Percentiles rank a stretch among this genome's conserved stretches.
phyloP scores from a whole-genome alignment of 1,140 invertebrate species.

The Nephila pilipes region DNA sequence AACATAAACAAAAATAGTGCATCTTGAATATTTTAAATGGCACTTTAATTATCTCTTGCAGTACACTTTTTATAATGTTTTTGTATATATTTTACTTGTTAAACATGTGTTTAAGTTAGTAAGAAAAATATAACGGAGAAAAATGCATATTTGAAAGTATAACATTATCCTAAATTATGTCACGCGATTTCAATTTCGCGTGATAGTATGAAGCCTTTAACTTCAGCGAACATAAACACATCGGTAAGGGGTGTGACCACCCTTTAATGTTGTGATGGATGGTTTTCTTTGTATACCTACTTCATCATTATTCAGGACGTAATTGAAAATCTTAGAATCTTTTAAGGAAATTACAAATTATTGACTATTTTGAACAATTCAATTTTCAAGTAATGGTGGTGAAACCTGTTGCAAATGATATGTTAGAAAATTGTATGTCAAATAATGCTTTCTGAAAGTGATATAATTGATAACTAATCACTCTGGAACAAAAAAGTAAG shows the following conservation, averaged over 20 bases:
- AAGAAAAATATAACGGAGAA: neutral
- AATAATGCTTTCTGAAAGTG: neutral
- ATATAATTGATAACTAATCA: neutral
- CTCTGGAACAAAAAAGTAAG: too few relatives aligned
- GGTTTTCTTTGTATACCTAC: neutral
- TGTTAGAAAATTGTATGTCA: neutral
- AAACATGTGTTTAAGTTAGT: neutral
- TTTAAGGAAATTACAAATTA: neutral
- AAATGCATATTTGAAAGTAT: neutral
- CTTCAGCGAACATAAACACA: neutral
- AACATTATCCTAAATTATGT: neutral
- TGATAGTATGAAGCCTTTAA: neutral
- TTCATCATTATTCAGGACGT: neutral
- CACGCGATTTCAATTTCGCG: neutral
- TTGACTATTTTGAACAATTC: neutral
- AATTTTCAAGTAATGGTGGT: neutral
- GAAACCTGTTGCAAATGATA: neutral
- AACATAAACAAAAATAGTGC: too few relatives aligned
- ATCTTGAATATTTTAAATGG: neutral
- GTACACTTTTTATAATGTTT: neutral
- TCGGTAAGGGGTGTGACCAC: slow-evolving; percentile 5
- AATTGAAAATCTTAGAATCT: neutral
- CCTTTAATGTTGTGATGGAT: neutral
- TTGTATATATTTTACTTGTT: neutral
- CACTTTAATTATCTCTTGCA: neutral